Evolutionary conservation across 1,140 invertebrate genomes (phyloP), one percentile per base, ranked within the genome.

Genomic region (Ephestia elutella): DNA sequence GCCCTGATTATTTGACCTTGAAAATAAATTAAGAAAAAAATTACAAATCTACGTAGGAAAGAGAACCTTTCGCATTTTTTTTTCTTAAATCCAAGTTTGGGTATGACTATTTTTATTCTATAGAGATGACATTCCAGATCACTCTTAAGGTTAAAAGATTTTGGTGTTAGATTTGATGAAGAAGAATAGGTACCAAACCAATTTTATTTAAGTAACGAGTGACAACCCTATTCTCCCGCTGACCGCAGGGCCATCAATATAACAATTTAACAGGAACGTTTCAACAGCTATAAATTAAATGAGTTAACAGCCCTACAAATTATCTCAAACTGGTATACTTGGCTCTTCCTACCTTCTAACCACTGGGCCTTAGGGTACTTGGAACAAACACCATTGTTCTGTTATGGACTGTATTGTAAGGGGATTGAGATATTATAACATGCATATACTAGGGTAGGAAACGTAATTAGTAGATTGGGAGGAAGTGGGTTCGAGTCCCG

Each of bases 251-350:
- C 73, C 76, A 85, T 78, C 80, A 83, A 79, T 83, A 82, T 82
- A 85, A 82, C 80, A 81, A 82, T 80, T 83, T 82, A 81, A 80
- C 74, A 76, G 72, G 71, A 75, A 79, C 67, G 63, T 82, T 85
- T 85, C 77, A 82, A 81, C 82, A 69, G 73, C 70, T 74, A 82
- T 85, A 85, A 85, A 85, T 85, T 85, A 85, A 82, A 73, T 67
- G 73, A 71, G 75, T 73, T 78, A 80, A 77, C 75, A 70, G 70
- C 68, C 64, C 64, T 59, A 66, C 63, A 65, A 63, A 66, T 65
- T 54, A 11, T 48, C 32, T 55, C 32, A 10, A 35, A 35, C 54
- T 25, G 50, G 50, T 10, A 53, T 53, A 25, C 19, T 25, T 13
- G 17, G 20, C 50, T 53, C 50, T 53, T 25, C 20, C 50, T 53